These are phyloP conservation scores for Bucorvus abyssinicus DNA, from an alignment of 2,797 vertebrate genomes.

Conservation along the genomic window DNA sequence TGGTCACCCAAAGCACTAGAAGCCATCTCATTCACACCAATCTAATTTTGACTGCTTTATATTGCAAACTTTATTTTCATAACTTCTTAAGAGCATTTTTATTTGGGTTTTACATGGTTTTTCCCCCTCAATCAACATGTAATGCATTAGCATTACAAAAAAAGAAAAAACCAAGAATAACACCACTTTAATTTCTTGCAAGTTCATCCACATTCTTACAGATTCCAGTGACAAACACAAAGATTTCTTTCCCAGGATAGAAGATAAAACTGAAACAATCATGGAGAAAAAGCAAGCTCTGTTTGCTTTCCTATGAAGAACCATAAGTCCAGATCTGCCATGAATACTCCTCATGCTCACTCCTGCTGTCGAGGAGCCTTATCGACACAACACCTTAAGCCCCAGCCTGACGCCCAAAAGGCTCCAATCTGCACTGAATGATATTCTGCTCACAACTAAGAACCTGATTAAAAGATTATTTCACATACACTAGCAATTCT, in stretches of 20 bases:
- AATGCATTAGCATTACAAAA: not conserved
- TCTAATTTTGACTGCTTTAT: not conserved
- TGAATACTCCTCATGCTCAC: not conserved
- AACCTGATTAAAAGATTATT: not conserved
- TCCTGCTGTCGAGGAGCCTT: not conserved
- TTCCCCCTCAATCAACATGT: not conserved
- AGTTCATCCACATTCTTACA: not conserved
- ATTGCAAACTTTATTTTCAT: not conserved
- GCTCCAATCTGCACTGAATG: not conserved
- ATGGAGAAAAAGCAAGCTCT: not conserved
- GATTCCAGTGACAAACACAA: not conserved
- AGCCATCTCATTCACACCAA: not conserved
- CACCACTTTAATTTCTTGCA: not conserved
- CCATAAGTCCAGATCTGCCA: not conserved
- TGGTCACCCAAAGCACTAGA: not conserved
- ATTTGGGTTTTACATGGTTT: not conserved
- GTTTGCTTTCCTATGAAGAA: not conserved
- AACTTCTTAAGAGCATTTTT: not conserved
- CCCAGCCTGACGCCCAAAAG: not conserved
- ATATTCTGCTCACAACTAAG: not conserved
- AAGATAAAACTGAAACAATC: not conserved
- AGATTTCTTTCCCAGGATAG: not conserved
- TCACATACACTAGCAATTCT: not conserved
- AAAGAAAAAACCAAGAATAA: not conserved
- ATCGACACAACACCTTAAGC: not conserved